These are phyloP conservation scores for Latrodectus elegans DNA, from an alignment of 2,888 invertebrate species.

Conservation along the genomic window DNA sequence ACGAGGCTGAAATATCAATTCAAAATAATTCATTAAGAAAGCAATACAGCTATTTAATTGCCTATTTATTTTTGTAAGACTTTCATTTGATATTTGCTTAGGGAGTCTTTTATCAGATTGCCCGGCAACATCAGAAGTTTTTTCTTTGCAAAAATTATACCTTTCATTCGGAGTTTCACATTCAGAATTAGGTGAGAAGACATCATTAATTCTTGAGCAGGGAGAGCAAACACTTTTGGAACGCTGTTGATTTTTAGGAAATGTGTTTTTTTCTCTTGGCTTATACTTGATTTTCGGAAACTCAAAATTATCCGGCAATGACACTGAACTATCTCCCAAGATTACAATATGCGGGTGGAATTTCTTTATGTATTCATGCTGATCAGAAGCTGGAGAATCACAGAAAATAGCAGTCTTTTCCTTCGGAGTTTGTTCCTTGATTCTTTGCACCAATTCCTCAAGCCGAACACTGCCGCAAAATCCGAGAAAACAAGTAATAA, in stretches of 20 bases:
- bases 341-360: background rate
- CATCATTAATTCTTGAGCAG: too few relatives aligned
- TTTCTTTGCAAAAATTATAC: background rate
- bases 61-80: background rate
- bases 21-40: conserved; percentile 10
- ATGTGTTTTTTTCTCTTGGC: background rate
- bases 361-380: background rate
- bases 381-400: background rate
- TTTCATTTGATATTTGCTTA: background rate
- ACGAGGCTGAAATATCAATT: background rate
- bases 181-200: too few relatives aligned
- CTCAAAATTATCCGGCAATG: background rate
- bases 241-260: background rate
- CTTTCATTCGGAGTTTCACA: too few relatives aligned
- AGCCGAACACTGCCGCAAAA: background rate
- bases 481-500: background rate
- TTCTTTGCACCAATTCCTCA: background rate
- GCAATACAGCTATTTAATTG: conserved; percentile 9
- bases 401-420: background rate
- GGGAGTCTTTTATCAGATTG: background rate
- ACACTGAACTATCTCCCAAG: background rate
- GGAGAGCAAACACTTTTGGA: too few relatives aligned
- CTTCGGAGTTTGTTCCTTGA: background rate
- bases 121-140: background rate
- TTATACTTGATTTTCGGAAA: background rate